Conservation (phyloP, 2,113 vertebrate species). For the Silurus meridionalis region DNA sequence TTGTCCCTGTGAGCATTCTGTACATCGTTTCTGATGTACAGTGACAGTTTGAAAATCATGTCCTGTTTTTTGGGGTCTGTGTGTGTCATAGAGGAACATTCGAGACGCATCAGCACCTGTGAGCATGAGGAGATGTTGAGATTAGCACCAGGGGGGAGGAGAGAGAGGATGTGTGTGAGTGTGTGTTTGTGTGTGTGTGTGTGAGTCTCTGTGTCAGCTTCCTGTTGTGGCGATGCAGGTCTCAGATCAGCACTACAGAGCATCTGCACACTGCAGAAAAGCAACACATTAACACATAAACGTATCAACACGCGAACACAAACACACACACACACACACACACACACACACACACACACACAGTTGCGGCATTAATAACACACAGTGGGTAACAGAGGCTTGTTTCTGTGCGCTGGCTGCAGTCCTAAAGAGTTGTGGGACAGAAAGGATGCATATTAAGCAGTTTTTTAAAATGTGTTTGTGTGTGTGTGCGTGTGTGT, state of each 20-base stretch:
- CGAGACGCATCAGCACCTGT: slow-evolving; percentile 70
- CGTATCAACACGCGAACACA: not conserved
- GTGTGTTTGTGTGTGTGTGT: not conserved
- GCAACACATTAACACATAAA: not conserved
- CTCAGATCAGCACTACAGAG: slow-evolving; percentile 51
- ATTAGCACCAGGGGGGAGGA: slow-evolving; percentile 58
- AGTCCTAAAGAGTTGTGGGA: not conserved
- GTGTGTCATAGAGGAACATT: slow-evolving; percentile 54
- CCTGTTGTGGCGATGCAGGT: slow-evolving; percentile 67
- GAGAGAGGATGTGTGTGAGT: slow-evolving; percentile 62
- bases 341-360: not conserved
- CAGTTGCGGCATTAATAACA: not conserved
- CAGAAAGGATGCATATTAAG: not conserved
- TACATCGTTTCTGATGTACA: not conserved
- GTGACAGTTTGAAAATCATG: not conserved
- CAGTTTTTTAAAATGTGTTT: not conserved
- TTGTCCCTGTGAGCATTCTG: not conserved
- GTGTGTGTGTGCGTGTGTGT: not conserved
- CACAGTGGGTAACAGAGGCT: not conserved
- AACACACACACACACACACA: too few relatives aligned
- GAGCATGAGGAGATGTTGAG: slow-evolving; percentile 49
- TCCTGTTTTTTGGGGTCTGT: slow-evolving; percentile 1
- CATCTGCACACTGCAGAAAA: not conserved
- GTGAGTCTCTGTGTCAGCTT: slow-evolving; percentile 56
- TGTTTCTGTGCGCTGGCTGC: not conserved